These are phyloP conservation scores for Elephantulus edwardii DNA, from an alignment of 2,113 vertebrate genomes.

Conservation along the genomic window DNA sequence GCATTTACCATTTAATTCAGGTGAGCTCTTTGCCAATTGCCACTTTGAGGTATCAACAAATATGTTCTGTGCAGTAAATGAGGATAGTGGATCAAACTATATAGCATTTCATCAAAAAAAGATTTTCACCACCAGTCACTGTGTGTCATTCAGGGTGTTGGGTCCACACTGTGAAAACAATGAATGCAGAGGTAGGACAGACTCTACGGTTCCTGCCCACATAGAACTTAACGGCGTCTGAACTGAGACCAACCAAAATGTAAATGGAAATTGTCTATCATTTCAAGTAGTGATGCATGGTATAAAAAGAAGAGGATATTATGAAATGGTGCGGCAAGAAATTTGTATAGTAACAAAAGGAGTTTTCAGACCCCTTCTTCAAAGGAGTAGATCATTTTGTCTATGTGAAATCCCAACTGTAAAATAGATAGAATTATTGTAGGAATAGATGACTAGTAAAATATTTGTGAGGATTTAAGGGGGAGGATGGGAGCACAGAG, in stretches of 20 bases:
- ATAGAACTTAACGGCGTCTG: background rate
- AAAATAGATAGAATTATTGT: background rate
- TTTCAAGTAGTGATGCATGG: background rate
- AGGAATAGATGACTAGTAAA: too few relatives aligned
- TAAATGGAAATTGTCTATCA: background rate
- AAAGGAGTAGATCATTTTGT: background rate
- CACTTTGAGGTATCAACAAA: constrained; percentile 4
- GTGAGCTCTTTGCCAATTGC: background rate
- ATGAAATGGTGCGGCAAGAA: background rate
- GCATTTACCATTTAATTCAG: constrained; percentile 39
- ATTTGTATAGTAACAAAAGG: background rate
- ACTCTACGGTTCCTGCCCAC: background rate
- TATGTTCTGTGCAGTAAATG: constrained; percentile 1
- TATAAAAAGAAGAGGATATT: background rate
- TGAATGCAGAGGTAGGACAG: background rate
- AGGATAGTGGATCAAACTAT: constrained; percentile 7
- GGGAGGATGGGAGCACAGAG: too few relatives aligned
- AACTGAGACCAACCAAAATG: background rate
- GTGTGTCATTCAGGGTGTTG: background rate
- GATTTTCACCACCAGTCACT: background rate
- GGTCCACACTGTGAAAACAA: background rate
- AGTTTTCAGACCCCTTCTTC: background rate
- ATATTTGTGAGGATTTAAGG: too few relatives aligned
- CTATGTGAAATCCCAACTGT: background rate
- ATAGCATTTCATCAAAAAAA: background rate